phyloP scores from a whole-genome alignment of 2,797 vertebrate genomes.

The Gouania willdenowi region DNA sequence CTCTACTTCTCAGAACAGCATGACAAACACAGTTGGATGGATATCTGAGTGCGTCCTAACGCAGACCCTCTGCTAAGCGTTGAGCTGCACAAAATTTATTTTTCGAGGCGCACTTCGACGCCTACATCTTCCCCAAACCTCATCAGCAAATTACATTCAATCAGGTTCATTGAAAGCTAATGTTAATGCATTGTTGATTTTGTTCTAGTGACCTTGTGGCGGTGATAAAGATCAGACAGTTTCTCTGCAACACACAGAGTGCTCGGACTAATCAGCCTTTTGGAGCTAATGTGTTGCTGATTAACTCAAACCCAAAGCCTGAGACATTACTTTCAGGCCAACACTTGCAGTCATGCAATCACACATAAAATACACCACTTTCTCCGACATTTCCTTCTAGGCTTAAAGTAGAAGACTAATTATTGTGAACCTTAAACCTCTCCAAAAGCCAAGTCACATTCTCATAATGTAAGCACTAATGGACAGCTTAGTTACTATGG shows the following conservation, averaged over 20 bases:
- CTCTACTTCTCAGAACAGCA: no score
- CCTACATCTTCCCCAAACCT: no score
- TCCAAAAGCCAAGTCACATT: constrained; percentile 45
- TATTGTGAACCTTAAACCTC: constrained; percentile 59
- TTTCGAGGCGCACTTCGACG: no score
- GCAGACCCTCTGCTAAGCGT: no score
- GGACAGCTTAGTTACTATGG: no score
- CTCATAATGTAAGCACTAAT: constrained; percentile 19
- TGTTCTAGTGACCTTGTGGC: constrained; percentile 55
- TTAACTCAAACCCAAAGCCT: constrained; percentile 64
- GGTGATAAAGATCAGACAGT: constrained; percentile 64
- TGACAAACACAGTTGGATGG: no score
- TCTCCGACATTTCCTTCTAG: constrained; percentile 52
- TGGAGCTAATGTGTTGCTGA: constrained; percentile 67
- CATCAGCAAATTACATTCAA: constrained; percentile 25
- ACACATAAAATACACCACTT: constrained; percentile 21
- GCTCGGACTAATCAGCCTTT: constrained; percentile 43
- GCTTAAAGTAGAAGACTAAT: constrained; percentile 63
- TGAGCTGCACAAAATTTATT: no score
- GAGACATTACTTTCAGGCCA: constrained; percentile 44
- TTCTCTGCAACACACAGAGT: constrained; percentile 4
- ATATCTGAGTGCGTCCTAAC: no score
- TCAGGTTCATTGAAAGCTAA: constrained; percentile 25
- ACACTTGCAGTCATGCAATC: constrained; percentile 10
- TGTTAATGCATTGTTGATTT: constrained; percentile 47